Evolutionary conservation across 1,140 invertebrate species (phyloP), one percentile per base, ranked within the genome.

Genomic region (Camponotus pennsylvanicus): DNA sequence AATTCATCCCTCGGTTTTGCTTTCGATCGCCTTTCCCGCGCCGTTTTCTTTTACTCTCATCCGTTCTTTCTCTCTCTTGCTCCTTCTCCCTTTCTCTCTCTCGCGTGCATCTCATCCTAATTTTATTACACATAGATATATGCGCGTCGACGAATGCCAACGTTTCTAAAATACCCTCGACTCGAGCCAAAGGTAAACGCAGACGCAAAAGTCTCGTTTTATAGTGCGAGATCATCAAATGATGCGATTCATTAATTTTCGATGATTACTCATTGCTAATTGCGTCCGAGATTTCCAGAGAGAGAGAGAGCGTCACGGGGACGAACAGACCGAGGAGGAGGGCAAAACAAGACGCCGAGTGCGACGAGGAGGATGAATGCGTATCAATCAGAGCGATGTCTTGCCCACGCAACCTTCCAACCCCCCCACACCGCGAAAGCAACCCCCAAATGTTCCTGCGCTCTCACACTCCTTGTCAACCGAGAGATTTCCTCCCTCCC

Each of bases 321-420:
- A 21, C 13, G 64, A 52, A 52, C n/a, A 42, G 49, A 52, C 37
- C n/a, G 42, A 76, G 34, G 67, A 45, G 69, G 34, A 27, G 18
- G n/a, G 77, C 57, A 11, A 27, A 32, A 55, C 40, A 63, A 40
- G 57, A 40, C 32, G 57, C 27, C 40, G 69, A 83, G 66, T 69
- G 77, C 55, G 61, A 70, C 75, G 49, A 85, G 55, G 18, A 76
- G 55, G 71, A 89, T 71, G 69, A 86, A 76, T 52, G 85, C 85
- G 89, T 93, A 93, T 93, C 92, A 93, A 92, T 92, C 92, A 92
- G 91, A 89, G 90, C 88, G 67, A 77, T 92, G 92, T 93, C 92
- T 93, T 92, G 88, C 86, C 89, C 91, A 92, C 85, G 89, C 90
- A 85, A 82, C 75, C 37, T 83, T 84, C 87, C 18, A 73, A 79